These are phyloP conservation scores for Lagopus muta DNA, from an alignment of 2,113 vertebrate species.

Conservation along the genomic window DNA sequence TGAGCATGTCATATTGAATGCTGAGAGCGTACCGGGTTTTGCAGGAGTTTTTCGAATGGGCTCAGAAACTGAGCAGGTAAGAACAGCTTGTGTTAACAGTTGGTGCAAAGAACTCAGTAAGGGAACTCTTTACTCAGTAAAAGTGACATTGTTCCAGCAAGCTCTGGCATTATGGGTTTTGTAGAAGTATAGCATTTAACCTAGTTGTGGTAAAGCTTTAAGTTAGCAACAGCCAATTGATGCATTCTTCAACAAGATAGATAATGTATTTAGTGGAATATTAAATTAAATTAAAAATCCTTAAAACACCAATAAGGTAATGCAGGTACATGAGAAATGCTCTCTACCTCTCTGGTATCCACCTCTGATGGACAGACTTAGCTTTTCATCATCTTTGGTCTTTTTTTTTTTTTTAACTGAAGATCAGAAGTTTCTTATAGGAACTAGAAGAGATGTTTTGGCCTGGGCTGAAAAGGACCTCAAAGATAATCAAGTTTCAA, in stretches of 20 bases:
- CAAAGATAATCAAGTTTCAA: too few species aligned
- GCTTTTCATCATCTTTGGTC: neutral
- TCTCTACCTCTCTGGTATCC: neutral
- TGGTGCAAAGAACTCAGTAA: neutral
- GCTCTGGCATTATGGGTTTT: neutral
- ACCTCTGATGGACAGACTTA: neutral
- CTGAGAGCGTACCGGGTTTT: neutral
- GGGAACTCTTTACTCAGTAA: neutral
- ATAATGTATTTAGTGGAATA: neutral
- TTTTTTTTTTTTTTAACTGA: neutral
- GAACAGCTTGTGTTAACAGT: neutral
- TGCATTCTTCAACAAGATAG: neutral
- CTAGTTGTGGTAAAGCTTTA: neutral
- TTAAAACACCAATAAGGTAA: neutral
- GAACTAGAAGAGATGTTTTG: neutral
- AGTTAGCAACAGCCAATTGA: neutral
- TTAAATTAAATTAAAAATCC: neutral
- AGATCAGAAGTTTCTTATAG: neutral
- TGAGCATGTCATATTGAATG: neutral
- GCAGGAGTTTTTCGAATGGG: neutral
- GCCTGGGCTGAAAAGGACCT: too few species aligned
- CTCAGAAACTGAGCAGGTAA: conserved; percentile 22
- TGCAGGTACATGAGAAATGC: neutral
- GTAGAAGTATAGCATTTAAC: neutral
- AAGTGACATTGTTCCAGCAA: neutral